Evolutionary conservation across 2,888 invertebrate genomes (phyloP).

Genomic region (Lymantria dispar): DNA sequence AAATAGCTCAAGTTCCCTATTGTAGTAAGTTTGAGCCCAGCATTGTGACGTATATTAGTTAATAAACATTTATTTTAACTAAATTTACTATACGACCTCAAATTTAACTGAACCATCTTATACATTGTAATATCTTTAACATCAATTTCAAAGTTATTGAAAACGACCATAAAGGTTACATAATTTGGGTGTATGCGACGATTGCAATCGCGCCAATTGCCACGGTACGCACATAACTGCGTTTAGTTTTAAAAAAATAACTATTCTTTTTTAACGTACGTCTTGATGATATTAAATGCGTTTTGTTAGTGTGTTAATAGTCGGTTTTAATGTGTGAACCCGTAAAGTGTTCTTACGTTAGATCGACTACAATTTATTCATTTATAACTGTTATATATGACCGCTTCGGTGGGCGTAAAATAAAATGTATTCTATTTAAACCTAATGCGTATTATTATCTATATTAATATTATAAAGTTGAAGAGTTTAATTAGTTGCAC

Average conservation of each 20-base stretch:
- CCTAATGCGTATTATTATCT: no score
- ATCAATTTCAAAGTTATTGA: no score
- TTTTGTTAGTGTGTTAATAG: background rate
- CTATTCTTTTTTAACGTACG: background rate
- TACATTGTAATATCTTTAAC: no score
- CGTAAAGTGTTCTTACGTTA: background rate
- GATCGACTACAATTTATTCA: background rate
- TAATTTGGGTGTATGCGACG: background rate
- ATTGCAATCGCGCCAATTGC: background rate
- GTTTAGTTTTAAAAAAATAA: background rate
- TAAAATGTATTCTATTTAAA: no score
- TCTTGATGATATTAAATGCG: background rate
- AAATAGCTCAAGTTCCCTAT: no score
- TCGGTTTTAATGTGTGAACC: background rate
- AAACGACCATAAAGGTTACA: background rate
- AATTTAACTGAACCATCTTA: no score
- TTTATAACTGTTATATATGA: background rate
- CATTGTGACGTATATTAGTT: no score
- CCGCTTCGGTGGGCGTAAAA: conserved; percentile 2
- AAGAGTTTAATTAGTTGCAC: no score
- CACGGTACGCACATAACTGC: background rate
- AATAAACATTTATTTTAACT: no score
- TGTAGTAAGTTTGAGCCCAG: no score
- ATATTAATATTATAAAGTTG: no score
- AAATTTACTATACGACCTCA: no score